Conservation (phyloP, 2,113 vertebrate species). For the Alosa alosa region DNA sequence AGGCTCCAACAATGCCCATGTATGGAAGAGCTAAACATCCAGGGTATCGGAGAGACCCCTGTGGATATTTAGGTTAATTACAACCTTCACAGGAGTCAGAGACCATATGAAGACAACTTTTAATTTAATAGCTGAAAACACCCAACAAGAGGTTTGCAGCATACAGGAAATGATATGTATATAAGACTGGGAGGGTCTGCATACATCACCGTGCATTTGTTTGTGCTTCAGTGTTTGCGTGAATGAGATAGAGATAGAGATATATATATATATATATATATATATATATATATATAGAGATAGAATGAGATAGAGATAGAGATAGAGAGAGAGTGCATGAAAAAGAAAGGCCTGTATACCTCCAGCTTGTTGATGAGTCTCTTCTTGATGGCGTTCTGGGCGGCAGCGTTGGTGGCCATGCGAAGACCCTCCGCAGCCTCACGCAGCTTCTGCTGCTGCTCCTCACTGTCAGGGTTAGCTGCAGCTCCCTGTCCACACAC, state of each 20-base stretch:
- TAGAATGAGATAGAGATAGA: neutral
- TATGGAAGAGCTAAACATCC: neutral
- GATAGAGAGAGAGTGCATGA: neutral
- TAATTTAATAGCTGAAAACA: neutral
- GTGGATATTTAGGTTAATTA: neutral
- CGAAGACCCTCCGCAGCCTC: constrained; percentile 94
- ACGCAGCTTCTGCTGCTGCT: constrained; percentile 92
- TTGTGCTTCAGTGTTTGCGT: neutral
- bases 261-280: neutral
- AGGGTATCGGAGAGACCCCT: neutral
- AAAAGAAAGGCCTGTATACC: constrained; percentile 61
- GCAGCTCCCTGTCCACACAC: constrained; percentile 83
- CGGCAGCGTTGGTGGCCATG: constrained; percentile 91
- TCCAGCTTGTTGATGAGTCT: constrained; percentile 91
- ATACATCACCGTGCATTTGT: neutral
- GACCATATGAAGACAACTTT: neutral
- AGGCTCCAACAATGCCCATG: neutral
- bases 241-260: neutral
- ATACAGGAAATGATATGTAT: neutral
- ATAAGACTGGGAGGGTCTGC: neutral
- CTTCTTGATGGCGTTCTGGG: constrained; percentile 97
- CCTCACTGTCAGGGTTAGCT: constrained; percentile 93
- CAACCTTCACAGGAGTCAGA: neutral
- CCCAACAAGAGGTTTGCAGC: neutral
- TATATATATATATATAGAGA: neutral